A percentile compares a stretch with the other conserved stretches of the same genome.
Conservation (phyloP, 2,797 vertebrate genomes). For the Protosalanx chinensis region DNA sequence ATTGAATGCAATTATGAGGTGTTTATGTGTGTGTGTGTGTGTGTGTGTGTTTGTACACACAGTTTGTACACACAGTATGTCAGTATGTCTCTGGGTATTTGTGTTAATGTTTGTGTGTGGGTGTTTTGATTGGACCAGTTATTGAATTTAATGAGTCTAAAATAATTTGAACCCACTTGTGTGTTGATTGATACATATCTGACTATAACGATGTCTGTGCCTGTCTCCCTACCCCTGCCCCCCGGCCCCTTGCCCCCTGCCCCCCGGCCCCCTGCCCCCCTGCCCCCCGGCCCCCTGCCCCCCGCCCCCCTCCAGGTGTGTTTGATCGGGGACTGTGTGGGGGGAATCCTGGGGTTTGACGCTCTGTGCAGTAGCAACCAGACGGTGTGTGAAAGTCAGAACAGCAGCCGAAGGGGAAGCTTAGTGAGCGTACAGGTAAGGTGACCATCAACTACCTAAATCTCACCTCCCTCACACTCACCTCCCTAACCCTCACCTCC, state of each 20-base stretch:
- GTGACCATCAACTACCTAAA: not conserved
- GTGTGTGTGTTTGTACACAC: not conserved
- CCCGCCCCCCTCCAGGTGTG: conserved; percentile 77
- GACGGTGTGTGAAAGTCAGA: conserved; percentile 89
- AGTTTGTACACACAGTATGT: not conserved
- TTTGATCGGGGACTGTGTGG: conserved; percentile 93
- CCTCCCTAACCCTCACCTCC: not conserved
- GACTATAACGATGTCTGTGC: not conserved
- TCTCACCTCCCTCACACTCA: not conserved
- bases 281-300: not conserved
- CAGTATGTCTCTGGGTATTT: not conserved
- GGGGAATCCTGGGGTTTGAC: conserved; percentile 95
- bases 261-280: no score
- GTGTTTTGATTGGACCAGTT: conserved; percentile 1
- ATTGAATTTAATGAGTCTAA: not conserved
- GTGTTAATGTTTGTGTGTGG: not conserved
- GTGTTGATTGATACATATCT: not conserved
- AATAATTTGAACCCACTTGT: not conserved
- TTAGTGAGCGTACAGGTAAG: conserved; percentile 89
- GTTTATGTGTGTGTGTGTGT: no score
- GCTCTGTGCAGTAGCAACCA: conserved; percentile 92
- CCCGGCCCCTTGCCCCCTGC: no score
- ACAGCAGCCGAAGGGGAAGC: conserved; percentile 94
- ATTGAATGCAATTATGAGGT: no score
- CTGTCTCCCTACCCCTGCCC: not conserved